Evolutionary conservation across 2,888 invertebrate genomes (phyloP), one percentile per base, ranked within the genome.

Genomic region (Spodoptera littoralis): DNA sequence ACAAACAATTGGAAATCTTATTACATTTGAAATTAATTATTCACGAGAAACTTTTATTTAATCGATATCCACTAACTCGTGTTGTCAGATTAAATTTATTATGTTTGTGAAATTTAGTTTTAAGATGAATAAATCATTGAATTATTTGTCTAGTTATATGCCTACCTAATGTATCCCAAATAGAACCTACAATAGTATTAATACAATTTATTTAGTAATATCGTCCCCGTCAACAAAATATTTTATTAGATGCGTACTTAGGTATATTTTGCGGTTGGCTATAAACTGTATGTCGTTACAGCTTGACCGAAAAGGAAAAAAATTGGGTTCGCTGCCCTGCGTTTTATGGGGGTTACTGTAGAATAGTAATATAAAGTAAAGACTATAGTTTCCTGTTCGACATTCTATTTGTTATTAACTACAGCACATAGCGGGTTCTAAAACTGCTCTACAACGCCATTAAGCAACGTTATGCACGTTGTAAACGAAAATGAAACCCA

Each of bases 281-380:
- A 79, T 79, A 79, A 79, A 77, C 56, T 72, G 79, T 69, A 72
- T 61, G 53, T 61, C 63, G 53, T 65, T 74, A 70, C 55, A 58
- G 57, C 71, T 73, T 70, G 69, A 71, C 71, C 72, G 62, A 79
- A 77, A 70, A 78, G 60, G 50, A n/a, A 50, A 66, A 68, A 62
- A 62, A 65, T 64, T 66, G 54, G 47, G 76, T 73, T 72, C 65
- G 11, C 48, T 73, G 56, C 64, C 65, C 77, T 74, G 59, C 49
- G 51, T 59, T 79, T 74, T 70, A 72, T 79, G 53, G 72, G 65
- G 65, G 69, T 68, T 67, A 52, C 60, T 63, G 18, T 69, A 64
- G 50, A 52, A 68, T 61, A 60, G 44, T 41, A 77, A 75, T 62
- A 62, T 62, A 62, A 66, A 67, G 12, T 57, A 67, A 48, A 49